phyloP scores from a whole-genome alignment of 2,797 vertebrate genomes.

The Prunella strophiata region DNA sequence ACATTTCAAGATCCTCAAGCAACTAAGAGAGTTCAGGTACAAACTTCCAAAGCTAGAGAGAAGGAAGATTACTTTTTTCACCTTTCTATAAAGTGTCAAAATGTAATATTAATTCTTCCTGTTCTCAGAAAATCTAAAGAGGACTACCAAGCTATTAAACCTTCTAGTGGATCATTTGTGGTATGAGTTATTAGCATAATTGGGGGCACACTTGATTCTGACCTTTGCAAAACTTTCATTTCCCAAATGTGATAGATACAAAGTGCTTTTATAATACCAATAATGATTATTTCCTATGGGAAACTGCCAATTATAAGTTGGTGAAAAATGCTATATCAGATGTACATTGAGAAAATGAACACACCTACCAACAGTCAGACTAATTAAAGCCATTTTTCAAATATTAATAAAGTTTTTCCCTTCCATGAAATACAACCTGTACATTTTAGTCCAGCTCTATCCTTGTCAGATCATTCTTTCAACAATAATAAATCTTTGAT shows the following conservation, averaged over 20 bases:
- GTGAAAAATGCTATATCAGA: conserved; percentile 73
- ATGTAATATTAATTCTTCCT: conserved; percentile 24
- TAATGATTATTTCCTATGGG: conserved; percentile 80
- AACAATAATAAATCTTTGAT: conserved; percentile 22
- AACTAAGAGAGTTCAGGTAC: background rate
- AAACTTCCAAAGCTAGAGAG: background rate
- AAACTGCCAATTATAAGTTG: conserved; percentile 79
- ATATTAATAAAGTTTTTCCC: conserved; percentile 16
- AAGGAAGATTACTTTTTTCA: conserved; percentile 1
- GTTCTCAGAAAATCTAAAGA: conserved; percentile 75
- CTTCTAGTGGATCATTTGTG: conserved; percentile 78
- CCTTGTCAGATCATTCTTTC: conserved; percentile 20
- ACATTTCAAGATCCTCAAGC: background rate
- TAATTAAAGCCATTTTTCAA: conserved; percentile 57
- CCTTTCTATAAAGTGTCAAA: conserved; percentile 21
- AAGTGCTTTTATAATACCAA: conserved; percentile 79
- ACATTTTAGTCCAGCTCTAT: conserved; percentile 1
- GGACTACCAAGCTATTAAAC: conserved; percentile 76
- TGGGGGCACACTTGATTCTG: conserved; percentile 92
- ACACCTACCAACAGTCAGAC: conserved; percentile 64
- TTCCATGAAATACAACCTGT: background rate
- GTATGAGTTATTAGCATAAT: conserved; percentile 93
- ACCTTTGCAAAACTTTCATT: conserved; percentile 83
- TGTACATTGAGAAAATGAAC: conserved; percentile 73
- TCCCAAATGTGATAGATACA: conserved; percentile 88